phyloP scores from a whole-genome alignment of 1,140 invertebrate species.

The Bactericera cockerelli region DNA sequence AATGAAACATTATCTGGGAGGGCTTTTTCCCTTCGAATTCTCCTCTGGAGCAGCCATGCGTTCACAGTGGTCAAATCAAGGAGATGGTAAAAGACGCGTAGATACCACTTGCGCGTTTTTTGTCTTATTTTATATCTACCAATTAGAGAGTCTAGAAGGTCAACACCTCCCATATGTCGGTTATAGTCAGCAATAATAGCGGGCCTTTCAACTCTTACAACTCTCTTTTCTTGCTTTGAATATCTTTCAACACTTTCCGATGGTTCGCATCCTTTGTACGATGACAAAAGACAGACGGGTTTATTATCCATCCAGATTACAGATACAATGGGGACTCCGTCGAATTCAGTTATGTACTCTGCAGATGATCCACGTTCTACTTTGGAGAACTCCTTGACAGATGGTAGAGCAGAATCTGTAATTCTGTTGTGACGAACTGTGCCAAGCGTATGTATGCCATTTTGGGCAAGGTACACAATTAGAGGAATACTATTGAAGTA shows the following conservation, averaged over 20 bases:
- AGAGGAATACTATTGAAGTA: too few species aligned
- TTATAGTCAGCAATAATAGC: constrained; percentile 24
- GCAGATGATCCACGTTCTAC: too few species aligned
- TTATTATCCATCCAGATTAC: not conserved
- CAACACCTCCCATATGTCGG: constrained; percentile 25
- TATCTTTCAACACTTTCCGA: not conserved
- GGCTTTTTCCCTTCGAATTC: constrained; percentile 17
- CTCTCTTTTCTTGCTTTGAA: not conserved
- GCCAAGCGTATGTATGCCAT: not conserved
- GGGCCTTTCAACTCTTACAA: constrained; percentile 18
- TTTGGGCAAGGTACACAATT: too few species aligned
- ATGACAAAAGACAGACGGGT: not conserved
- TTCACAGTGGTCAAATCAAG: constrained; percentile 24
- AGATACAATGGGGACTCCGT: too few species aligned
- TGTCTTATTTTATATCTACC: constrained; percentile 27
- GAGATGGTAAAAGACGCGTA: constrained; percentile 25
- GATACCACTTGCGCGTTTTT: constrained; percentile 26
- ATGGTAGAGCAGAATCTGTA: too few species aligned
- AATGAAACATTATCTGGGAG: constrained; percentile 7
- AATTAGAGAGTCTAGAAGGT: constrained; percentile 27
- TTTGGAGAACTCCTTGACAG: too few species aligned
- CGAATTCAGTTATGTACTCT: too few species aligned
- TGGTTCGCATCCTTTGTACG: not conserved
- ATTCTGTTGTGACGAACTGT: not conserved
- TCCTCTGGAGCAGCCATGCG: constrained; percentile 23